Conservation (phyloP, 2,113 vertebrate genomes). For the Callocephalon fimbriatum region DNA sequence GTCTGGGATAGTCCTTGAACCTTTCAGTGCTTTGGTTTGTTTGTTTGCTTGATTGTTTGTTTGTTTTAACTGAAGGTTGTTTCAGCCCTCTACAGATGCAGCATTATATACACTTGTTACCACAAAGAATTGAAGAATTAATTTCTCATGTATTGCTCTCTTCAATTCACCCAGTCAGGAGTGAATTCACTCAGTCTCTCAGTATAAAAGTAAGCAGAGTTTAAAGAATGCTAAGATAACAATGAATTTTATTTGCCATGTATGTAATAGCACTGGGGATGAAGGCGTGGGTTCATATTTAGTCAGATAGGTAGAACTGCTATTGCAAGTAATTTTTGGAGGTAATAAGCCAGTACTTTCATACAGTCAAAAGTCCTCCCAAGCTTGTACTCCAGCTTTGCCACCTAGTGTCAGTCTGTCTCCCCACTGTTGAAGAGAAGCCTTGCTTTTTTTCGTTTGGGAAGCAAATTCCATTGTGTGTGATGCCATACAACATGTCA, state of each 20-base stretch:
- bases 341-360: background rate
- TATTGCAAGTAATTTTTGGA: background rate
- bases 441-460: background rate
- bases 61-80: background rate
- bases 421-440: background rate
- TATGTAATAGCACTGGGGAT: background rate
- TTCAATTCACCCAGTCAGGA: background rate
- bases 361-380: background rate
- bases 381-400: background rate
- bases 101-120: background rate
- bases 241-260: background rate
- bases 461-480: accelerated
- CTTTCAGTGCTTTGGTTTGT: background rate
- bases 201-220: background rate
- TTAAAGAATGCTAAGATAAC: background rate
- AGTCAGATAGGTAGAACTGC: background rate
- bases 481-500: background rate
- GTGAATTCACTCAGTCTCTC: background rate
- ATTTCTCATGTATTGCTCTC: background rate
- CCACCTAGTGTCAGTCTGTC: background rate
- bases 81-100: background rate
- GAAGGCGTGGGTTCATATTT: background rate
- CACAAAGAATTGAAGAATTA: background rate
- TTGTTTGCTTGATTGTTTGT: no score
- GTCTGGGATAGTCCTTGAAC: background rate